Conservation (phyloP, 2,113 vertebrate species). For the Pterocles burchelli region DNA sequence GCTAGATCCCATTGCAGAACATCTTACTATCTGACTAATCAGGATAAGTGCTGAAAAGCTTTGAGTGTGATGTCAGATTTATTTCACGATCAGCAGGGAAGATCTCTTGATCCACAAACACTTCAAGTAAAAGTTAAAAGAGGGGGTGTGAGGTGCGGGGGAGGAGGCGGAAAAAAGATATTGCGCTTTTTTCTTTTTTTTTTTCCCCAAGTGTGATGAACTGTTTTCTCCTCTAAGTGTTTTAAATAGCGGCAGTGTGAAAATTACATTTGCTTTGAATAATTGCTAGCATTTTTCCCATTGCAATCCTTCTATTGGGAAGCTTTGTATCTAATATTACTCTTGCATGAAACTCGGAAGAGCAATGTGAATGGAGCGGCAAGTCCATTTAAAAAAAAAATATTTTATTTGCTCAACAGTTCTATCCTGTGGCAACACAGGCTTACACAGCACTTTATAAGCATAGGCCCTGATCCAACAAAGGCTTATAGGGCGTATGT, state of each 20-base stretch:
- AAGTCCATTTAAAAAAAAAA: conserved; percentile 53
- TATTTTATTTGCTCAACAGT: conserved; percentile 67
- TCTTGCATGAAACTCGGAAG: conserved; percentile 17
- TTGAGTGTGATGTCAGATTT: conserved; percentile 71
- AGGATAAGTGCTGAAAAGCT: conserved; percentile 72
- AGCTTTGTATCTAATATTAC: conserved; percentile 51
- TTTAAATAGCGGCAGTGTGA: conserved; percentile 72
- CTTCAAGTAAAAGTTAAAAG: conserved; percentile 70
- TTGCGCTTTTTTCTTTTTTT: conserved; percentile 63
- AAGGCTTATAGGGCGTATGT: conserved; percentile 51
- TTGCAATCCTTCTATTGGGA: conserved; percentile 44
- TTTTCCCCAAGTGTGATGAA: conserved; percentile 62
- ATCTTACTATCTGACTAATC: conserved; percentile 70
- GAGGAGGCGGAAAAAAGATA: conserved; percentile 68
- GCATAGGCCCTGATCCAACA: conserved; percentile 55
- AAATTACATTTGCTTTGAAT: conserved; percentile 72
- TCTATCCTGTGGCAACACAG: conserved; percentile 53
- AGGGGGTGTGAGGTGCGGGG: conserved; percentile 66
- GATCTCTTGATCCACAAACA: conserved; percentile 74
- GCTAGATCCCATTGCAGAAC: conserved; percentile 53
- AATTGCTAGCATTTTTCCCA: conserved; percentile 64
- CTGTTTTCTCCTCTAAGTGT: conserved; percentile 69
- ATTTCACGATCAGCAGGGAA: conserved; percentile 71
- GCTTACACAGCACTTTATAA: conserved; percentile 58
- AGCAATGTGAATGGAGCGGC: conserved; percentile 59